Evolutionary conservation across 2,888 invertebrate genomes (phyloP).

Genomic region (Pyrrhosoma nymphula): DNA sequence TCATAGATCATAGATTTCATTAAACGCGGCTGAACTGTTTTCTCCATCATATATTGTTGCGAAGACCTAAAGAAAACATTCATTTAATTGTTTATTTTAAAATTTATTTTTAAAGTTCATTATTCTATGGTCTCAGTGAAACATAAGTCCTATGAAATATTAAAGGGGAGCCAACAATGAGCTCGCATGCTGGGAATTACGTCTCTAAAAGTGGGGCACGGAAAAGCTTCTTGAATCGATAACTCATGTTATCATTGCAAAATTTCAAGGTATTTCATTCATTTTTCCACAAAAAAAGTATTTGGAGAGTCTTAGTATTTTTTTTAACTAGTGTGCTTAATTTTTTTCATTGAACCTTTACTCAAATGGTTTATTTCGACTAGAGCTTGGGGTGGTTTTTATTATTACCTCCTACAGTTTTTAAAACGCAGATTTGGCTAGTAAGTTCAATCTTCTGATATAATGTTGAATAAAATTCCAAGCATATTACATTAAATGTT

Average conservation of each 20-base stretch:
- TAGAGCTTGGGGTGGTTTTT: too few species aligned
- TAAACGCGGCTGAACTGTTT: too few species aligned
- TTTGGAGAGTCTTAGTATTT: too few species aligned
- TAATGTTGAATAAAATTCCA: too few species aligned
- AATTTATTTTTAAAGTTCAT: background rate
- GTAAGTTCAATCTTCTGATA: too few species aligned
- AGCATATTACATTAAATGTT: too few species aligned
- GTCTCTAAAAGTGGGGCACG: background rate
- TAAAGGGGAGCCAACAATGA: background rate
- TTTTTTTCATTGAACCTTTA: too few species aligned
- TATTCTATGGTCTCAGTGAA: background rate
- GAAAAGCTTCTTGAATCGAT: background rate
- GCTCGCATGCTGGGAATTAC: background rate
- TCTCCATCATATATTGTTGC: background rate
- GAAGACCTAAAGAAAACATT: background rate
- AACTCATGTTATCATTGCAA: background rate
- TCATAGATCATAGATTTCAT: too few species aligned
- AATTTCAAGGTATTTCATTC: conserved; percentile 2
- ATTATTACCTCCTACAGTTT: too few species aligned
- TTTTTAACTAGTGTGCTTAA: too few species aligned
- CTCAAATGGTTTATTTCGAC: too few species aligned
- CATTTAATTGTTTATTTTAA: background rate
- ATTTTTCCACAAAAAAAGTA: background rate
- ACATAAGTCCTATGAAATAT: background rate
- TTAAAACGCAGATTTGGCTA: too few species aligned